Base-by-base conservation (phyloP, 2,113 vertebrate species). In the Anthoscopus minutus region DNA sequence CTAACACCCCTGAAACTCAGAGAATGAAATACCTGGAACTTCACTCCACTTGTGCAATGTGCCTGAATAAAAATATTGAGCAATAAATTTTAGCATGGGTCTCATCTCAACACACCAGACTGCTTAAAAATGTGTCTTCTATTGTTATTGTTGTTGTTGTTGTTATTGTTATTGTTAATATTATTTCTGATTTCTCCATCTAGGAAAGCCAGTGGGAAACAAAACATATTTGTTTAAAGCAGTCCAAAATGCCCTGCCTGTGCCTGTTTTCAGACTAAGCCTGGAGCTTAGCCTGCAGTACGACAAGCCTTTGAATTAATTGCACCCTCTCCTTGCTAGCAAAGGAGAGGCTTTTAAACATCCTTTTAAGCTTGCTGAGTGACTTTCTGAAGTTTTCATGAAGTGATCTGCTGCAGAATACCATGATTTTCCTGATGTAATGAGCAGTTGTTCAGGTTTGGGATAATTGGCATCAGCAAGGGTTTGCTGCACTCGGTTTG, bases 161-260 rank as follows among this genome's bases (percentile, higher is more conserved):
- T 40, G 6, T 40, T 58, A 45, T 31, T 35, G 19, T 37, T 50
- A 50, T 74, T 31, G 35, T 62, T n/a, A 53, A 61, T 45, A 20
- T 42, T 51, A 47, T 56, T 92, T 91, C 48, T 94, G 80, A 95
- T 60, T 91, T 87, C 17, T 92, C 47, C 48, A 47, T 88, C 81
- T 81, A 96, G 60, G 58, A 97, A 96, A 93, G 84, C 20, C 30
- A 85, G 58, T 95, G 58, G 86, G 53, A 95, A 69, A 47, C 12
- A 86, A 85, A 91, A 92, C 21, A 9, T 54, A 81, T 86, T 64
- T 86, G 19, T 84, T 88, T 85, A 51, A 94, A 91, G 88, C 56
- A 77, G 82, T 71, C 51, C 65, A 54, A 65, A 80, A 96, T 89
- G 27, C 16, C 40, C 54, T 92, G 4, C 70, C 22, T 54, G 24